Evolutionary conservation across 2,113 vertebrate species (phyloP), one percentile per base, ranked within the genome.

Genomic region (Mobula birostris): DNA sequence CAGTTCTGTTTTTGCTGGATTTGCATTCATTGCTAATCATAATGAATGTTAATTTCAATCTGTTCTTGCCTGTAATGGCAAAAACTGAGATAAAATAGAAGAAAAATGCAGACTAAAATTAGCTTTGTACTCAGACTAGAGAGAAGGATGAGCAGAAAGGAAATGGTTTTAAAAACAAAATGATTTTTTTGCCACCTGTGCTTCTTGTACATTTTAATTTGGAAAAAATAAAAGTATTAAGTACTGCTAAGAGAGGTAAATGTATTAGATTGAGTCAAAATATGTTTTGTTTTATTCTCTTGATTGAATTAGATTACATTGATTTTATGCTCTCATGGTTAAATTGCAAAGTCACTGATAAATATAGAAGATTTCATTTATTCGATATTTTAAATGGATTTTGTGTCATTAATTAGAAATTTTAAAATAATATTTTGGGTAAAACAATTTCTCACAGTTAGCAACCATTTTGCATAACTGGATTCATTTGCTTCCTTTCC

Each of bases 1-100:
- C 32, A 40, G 19, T 32, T 74, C 36, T 56, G 91, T 93, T 74
- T 56, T 40, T 48, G 19, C 32, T 21, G 74, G 91, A 24, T 74
- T 93, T 76, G 17, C 36, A 29, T 74, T 76, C 12, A 74, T 72
- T 72, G 70, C 32, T 15, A 76, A 27, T 74, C 72, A 36, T 32
- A 90, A 66, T 32, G 29, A 90, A 36, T 90, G 61, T 32, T 88
- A 88, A 66, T 88, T 66, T 61, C 90, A 93, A 93, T 93, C 36
- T 93, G 68, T 74, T 91, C 82, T 85, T 90, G 85, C n/a, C 85
- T 32, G n/a, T n/a, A 85, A 85, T 21, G 58, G 27, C 56, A 70
- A 36, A 70, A 91, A 36, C 56, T 91, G 88, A 72, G 24, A 72
- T 72, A 74, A 74, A 93, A 48, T 48, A 7, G 91, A 74, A 40